Conservation (phyloP, 2,888 invertebrate genomes). For the Drosophila neotestacea region DNA sequence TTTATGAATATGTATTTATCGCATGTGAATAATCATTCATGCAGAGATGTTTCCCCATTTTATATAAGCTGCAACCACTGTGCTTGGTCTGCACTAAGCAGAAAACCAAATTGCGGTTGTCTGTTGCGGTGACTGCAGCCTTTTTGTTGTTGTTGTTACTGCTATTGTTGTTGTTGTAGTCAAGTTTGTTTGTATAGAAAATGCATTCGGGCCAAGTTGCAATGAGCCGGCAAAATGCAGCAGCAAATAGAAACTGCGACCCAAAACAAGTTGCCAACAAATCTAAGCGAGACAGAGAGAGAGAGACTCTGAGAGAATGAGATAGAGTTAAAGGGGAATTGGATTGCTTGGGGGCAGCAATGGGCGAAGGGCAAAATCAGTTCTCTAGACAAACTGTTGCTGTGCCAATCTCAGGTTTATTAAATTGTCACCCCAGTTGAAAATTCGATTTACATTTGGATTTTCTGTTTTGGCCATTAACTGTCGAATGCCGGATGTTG, state of each 20-base stretch:
- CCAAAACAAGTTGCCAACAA: constrained; percentile 62
- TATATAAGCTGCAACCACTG: constrained; percentile 27
- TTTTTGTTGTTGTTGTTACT: constrained; percentile 18
- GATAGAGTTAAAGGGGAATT: constrained; percentile 10
- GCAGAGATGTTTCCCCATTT: constrained; percentile 6
- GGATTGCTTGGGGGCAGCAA: constrained; percentile 27
- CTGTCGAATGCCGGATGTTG: constrained; percentile 17
- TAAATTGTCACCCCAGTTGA: constrained; percentile 59
- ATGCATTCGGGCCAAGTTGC: constrained; percentile 77
- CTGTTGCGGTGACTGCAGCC: constrained; percentile 40
- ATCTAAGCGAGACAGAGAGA: constrained; percentile 11
- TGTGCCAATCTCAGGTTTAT: constrained; percentile 50
- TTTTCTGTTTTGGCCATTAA: constrained; percentile 53
- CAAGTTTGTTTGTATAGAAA: constrained; percentile 68
- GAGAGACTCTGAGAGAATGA: neutral
- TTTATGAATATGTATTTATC: neutral
- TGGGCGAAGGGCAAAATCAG: constrained; percentile 57
- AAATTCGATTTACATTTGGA: constrained; percentile 42
- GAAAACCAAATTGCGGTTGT: constrained; percentile 52
- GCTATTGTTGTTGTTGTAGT: constrained; percentile 13
- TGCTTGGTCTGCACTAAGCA: constrained; percentile 45
- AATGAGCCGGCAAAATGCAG: constrained; percentile 79
- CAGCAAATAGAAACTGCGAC: constrained; percentile 60
- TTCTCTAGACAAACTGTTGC: constrained; percentile 63
- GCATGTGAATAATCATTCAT: constrained; percentile 9